phyloP scores from a whole-genome alignment of 2,797 vertebrate species.

The Enteromius afrohamiltoni region DNA sequence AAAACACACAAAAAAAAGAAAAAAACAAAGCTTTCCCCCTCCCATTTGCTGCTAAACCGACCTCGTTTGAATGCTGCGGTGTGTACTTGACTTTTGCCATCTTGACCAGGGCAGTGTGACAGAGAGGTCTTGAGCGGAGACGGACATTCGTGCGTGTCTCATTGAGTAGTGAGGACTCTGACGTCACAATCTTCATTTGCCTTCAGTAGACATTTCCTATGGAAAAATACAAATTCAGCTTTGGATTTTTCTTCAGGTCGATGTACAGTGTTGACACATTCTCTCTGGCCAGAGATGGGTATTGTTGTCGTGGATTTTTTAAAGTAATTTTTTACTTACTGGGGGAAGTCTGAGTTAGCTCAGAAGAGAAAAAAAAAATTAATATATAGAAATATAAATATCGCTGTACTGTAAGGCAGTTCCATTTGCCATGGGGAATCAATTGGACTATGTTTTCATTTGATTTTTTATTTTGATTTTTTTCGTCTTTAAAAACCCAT shows the following conservation, averaged over 20 bases:
- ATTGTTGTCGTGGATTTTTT: conserved; percentile 76
- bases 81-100: conserved; percentile 91
- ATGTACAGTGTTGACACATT: conserved; percentile 86
- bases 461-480: conserved; percentile 66
- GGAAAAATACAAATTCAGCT: conserved; percentile 85
- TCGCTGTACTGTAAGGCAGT: conserved; percentile 86
- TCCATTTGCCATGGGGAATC: conserved; percentile 81
- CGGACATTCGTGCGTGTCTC: conserved; percentile 70
- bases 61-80: conserved; percentile 99
- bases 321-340: conserved; percentile 78
- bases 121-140: conserved; percentile 77
- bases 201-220: conserved; percentile 89
- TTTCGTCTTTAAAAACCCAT: conserved; percentile 76
- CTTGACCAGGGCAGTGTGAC: conserved; percentile 86
- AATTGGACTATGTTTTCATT: conserved; percentile 72
- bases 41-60: conserved; percentile 99
- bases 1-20: conserved; percentile 58
- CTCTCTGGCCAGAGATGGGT: conserved; percentile 80
- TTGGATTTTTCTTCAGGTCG: conserved; percentile 85
- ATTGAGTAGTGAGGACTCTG: conserved; percentile 74
- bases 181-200: conserved; percentile 81
- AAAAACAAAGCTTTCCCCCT: conserved; percentile 89
- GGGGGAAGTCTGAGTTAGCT: conserved; percentile 74
- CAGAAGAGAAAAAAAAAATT: conserved; percentile 62
- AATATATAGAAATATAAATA: conserved; percentile 54